A percentile compares a stretch with the other conserved stretches of the same genome.
Evolutionary conservation across 2,888 invertebrate species (phyloP).

Genomic region (Liodrosophila aerea): DNA sequence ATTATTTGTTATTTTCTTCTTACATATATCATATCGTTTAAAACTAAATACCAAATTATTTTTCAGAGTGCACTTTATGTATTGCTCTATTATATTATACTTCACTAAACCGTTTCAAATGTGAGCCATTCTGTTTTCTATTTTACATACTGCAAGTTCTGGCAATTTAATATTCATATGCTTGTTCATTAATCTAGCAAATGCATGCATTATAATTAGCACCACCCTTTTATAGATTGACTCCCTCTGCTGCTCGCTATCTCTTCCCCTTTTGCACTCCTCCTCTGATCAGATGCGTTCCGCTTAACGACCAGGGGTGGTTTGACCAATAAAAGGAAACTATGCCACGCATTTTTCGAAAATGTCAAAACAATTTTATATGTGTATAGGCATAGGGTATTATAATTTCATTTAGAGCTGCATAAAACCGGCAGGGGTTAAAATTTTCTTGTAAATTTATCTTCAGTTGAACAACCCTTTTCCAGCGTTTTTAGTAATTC

Average conservation of each 20-base stretch:
- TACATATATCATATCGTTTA: too few species aligned
- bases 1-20: too few species aligned
- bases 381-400: slow-evolving; percentile 40
- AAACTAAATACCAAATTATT: too few species aligned
- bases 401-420: slow-evolving; percentile 69
- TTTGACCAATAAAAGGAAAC: slow-evolving; percentile 33
- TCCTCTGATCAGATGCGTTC: slow-evolving; percentile 53
- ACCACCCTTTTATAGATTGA: slow-evolving; percentile 49
- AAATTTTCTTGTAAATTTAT: slow-evolving; percentile 60
- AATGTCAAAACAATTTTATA: slow-evolving; percentile 77
- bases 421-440: slow-evolving; percentile 71
- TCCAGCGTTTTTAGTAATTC: slow-evolving; percentile 19
- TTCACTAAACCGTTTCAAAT: too few species aligned
- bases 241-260: background rate
- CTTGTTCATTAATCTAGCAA: slow-evolving; percentile 54
- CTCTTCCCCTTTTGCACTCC: slow-evolving; percentile 1
- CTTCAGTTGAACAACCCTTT: slow-evolving; percentile 62
- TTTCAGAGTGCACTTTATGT: too few species aligned
- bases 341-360: slow-evolving; percentile 64
- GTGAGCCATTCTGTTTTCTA: too few species aligned
- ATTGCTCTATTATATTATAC: too few species aligned
- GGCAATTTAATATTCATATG: slow-evolving; percentile 12
- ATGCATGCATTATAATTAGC: slow-evolving; percentile 71
- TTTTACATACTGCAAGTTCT: too few species aligned
- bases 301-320: slow-evolving; percentile 59